Conservation (phyloP, 2,797 vertebrate species). For the Xiphorhynchus erythropygius region DNA sequence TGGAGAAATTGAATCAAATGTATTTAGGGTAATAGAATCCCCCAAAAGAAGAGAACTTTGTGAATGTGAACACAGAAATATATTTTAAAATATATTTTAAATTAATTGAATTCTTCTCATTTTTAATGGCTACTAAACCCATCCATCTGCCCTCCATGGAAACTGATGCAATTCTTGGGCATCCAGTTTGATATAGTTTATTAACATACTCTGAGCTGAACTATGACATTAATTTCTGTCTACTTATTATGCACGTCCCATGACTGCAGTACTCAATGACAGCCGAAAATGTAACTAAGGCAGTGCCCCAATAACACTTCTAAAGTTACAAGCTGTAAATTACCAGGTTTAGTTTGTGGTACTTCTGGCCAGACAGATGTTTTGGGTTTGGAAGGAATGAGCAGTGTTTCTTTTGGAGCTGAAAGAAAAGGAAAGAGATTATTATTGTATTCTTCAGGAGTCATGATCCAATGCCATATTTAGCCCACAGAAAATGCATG, state of each 20-base stretch:
- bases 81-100: neutral
- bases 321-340: conserved; percentile 54
- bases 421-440: conserved; percentile 67
- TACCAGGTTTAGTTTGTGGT: conserved; percentile 77
- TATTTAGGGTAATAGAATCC: neutral
- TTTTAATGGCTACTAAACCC: neutral
- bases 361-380: conserved; percentile 52
- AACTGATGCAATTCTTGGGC: neutral
- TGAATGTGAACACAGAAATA: neutral
- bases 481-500: conserved; percentile 48
- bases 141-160: neutral
- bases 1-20: neutral
- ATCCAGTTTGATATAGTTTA: neutral
- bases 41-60: neutral
- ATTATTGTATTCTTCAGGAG: conserved; percentile 23
- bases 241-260: neutral
- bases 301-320: neutral
- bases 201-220: neutral
- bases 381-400: conserved; percentile 72
- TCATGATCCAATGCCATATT: conserved; percentile 14
- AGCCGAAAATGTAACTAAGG: neutral
- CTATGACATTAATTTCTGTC: neutral
- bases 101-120: neutral
- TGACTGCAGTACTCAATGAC: neutral
- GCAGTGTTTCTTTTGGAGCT: conserved; percentile 70